A percentile compares a stretch with the other conserved stretches of the same genome.
Evolutionary conservation across 2,797 vertebrate genomes (phyloP).

Genomic region (Chlorospingus semifuscus): DNA sequence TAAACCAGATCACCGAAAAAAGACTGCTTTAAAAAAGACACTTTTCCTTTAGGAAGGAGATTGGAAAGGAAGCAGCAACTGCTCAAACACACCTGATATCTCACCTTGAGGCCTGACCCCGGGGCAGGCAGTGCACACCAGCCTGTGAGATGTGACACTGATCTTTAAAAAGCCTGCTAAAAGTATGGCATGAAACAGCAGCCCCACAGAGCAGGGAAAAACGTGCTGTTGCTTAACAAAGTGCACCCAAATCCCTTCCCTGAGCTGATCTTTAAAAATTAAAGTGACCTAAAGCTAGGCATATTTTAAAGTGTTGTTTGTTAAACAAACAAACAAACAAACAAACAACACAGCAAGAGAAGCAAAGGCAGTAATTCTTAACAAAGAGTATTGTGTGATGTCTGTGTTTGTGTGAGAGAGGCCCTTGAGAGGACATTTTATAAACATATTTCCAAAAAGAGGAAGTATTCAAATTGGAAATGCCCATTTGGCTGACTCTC

Average conservation of each 20-base stretch:
- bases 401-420: background rate
- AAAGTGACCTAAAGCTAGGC: background rate
- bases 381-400: background rate
- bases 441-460: background rate
- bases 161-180: background rate
- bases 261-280: background rate
- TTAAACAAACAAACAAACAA: background rate
- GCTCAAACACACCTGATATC: background rate
- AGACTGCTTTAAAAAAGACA: background rate
- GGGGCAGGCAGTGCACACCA: background rate
- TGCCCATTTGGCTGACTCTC: background rate
- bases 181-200: background rate
- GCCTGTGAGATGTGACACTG: background rate
- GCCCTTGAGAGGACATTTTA: background rate
- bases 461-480: constrained; percentile 9
- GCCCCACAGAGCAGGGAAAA: background rate
- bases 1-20: background rate
- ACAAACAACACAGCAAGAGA: background rate
- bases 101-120: background rate
- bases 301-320: background rate
- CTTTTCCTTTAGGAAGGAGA: background rate
- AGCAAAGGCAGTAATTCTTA: background rate
- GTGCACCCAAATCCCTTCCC: background rate
- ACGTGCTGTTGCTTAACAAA: background rate
- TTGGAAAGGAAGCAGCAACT: background rate